Base-by-base conservation (phyloP, 2,888 invertebrate genomes). In the Polia nebulosa region DNA sequence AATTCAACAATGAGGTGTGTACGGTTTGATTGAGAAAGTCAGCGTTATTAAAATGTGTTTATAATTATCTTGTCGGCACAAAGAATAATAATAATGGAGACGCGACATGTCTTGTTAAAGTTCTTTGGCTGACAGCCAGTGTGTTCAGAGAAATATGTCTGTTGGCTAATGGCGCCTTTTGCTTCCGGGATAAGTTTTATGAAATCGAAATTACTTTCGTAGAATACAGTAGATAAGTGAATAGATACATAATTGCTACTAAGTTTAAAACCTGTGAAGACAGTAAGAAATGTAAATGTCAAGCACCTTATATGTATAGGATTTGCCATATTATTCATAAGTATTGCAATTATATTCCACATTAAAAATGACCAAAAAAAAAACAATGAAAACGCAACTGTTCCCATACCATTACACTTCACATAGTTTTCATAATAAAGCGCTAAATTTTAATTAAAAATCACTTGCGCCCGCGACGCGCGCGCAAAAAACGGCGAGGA, bases 361-460 rank as follows among this genome's bases (percentile, higher is more conserved):
- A 55, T 45, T 11, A 70, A 62, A 53, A 72, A 53, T 52, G 22
- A 51, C 25, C 57, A 47, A 47, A 72, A 78, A 63, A 53, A 53
- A 44, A 15, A 41, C 22, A 68, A 22, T 55, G 49, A 60, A 74
- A 67, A 62, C 34, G 34, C 39, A 76, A 51, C 52, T 51, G 39
- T 66, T 70, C 56, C 45, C 72, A 63, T 47, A 75, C 80, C 77
- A 75, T 85, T 83, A 82, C 78, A 76, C 67, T 52, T 41, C 76
- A 83, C 90, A 93, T 94, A 93, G 91, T 93, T 93, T 91, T 90
- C 89, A 87, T 91, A 93, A 92, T 92, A 92, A 90, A 91, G 92
- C 91, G 91, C 88, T 91, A 93, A 91, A 91, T 89, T 93, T 93
- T 94, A 93, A 94, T 94, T 94, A 92, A 92, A 91, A 94, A 91